Base-by-base conservation (phyloP, 2,113 vertebrate genomes). In the Clarias macrocephalus region DNA sequence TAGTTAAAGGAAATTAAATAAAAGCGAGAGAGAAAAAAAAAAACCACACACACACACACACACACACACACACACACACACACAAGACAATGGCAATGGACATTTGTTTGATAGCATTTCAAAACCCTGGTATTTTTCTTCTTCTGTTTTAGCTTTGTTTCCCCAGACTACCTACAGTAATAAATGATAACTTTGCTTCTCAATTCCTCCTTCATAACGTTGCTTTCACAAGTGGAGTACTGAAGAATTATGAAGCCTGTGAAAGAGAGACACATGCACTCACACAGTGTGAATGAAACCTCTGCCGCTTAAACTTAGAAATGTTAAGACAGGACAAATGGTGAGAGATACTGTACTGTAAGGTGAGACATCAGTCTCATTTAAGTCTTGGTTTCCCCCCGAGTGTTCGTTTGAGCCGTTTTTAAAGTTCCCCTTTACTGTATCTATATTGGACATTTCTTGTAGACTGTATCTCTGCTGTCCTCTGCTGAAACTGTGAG, bases 401-500 rank as follows among this genome's bases (percentile, higher is more conserved):
- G 42, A 25, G 2, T 1, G 10, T 37, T 62, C 25, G 2, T 3
- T 57, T 80, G 56, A 59, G 18, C 54, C 3, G 2, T 42, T 80
- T 23, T 59, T 8, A 33, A 28, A 59, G 30, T 60, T 62, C 30
- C 75, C 4, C 19, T 30, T 80, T 28, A 12, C 52, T 28, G 0
- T 56, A 76, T 54, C 73, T 76, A 76, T n/a, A 25, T 3, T 23
- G 70, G n/a, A n/a, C 23, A 54, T n/a, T 76, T n/a, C 23, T 30
- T 76, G 42, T 8, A 28, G 75, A 16, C 57, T 81, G 57, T 8
- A 62, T 21, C 79, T 80, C 57, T 80, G 28, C 56, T 80, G 54
- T 80, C 54, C 54, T 80, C 77, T 80, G 28, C 54, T 62, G 30
- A 81, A 81, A 81, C n/a, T 23, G 30, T 42, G 59, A 42, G 19